Conservation (phyloP, 2,113 vertebrate species). For the Amblyornis subalaris region DNA sequence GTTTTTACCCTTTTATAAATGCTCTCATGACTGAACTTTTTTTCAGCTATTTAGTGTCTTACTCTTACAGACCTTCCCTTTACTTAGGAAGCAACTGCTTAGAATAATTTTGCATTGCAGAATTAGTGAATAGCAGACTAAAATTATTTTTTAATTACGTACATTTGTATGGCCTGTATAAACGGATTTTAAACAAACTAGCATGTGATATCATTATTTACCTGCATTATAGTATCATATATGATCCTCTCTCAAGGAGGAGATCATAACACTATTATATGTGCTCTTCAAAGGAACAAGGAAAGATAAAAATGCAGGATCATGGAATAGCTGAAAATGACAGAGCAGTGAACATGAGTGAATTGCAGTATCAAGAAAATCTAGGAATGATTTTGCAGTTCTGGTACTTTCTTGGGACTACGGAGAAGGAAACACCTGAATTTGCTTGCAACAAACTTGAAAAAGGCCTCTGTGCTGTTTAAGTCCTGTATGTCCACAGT, state of each 20-base stretch:
- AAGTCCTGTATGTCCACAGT: background rate
- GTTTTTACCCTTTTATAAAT: background rate
- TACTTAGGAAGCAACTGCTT: background rate
- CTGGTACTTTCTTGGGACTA: background rate
- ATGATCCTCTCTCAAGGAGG: background rate
- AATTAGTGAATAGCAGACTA: background rate
- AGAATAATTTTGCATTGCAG: background rate
- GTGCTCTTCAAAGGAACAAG: background rate
- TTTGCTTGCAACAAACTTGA: background rate
- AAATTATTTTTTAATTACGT: background rate
- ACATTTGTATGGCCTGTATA: background rate
- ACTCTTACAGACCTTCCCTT: background rate
- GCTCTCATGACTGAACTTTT: background rate
- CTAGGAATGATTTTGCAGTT: background rate
- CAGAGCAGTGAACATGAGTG: background rate
- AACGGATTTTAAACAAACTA: background rate
- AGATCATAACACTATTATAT: rapidly evolving
- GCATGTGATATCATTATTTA: background rate
- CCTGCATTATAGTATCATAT: background rate
- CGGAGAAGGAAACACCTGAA: background rate
- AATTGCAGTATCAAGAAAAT: background rate
- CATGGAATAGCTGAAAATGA: background rate
- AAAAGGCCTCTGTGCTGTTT: background rate
- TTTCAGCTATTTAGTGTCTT: background rate
- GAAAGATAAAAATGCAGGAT: background rate